Base-by-base conservation (phyloP, 2,797 vertebrate genomes). In the Eremophila alpestris region DNA sequence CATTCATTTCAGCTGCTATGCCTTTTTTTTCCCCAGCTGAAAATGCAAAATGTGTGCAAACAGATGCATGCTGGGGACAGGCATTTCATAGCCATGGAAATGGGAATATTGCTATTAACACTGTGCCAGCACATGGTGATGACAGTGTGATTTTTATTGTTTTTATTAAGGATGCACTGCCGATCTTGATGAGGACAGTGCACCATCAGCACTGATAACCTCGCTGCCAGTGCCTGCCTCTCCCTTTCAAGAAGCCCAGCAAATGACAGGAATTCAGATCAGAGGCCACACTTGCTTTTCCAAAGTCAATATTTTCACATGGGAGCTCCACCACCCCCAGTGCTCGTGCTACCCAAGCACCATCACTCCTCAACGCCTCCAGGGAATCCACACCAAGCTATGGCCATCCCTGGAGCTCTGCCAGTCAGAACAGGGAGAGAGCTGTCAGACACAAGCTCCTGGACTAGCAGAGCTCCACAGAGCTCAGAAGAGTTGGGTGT, bases 281-380 rank as follows among this genome's bases (percentile, higher is more conserved):
- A 93, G 95, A 96, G 94, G 94, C 92, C 84, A 83, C 43, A 6
- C 77, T 75, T 69, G 89, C 65, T 40, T 69, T 83, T 74, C 76
- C 87, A 83, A 80, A 69, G 87, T 81, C 96, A 97, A 86, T 95
- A 92, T 94, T 96, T 87, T 90, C 94, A 81, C 90, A 81, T 7
- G 82, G 92, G 29, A 94, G 83, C 82, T 89, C 71, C 58, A 48
- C 64, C 89, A 85, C 92, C 84, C 87, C 84, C 90, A 43, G 38
- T 19, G 52, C 60, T 92, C n/a, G 0, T 84, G 68, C 81, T 94
- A 30, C 64, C 10, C 4, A 4, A 24, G 10, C 80, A 67, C 38
- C 45, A 49, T 89, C 90, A 38, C 91, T 81, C 81, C 89, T 70
- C 30, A 65, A 71, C 22, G 18, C 92, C 94, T 52, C 76, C 82